Evolutionary conservation across 2,113 vertebrate species (phyloP).

Genomic region (Vulpes lagopus): DNA sequence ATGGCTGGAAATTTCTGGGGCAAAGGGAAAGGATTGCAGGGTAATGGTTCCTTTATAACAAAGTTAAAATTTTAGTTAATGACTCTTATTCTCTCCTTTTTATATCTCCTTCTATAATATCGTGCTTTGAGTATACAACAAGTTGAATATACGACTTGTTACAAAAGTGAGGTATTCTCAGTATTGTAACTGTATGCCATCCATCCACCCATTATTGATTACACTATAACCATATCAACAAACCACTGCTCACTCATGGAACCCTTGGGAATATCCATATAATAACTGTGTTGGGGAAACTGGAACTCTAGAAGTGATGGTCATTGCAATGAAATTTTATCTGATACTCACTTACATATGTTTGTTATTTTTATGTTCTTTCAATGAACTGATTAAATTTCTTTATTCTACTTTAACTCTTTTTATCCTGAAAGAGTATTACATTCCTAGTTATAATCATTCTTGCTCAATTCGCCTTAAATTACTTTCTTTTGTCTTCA

Average conservation of each 20-base stretch:
- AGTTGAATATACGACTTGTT: not conserved
- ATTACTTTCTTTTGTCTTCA: not conserved
- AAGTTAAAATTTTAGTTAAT: not conserved
- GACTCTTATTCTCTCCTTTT: not conserved
- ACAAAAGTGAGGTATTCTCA: not conserved
- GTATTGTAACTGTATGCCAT: not conserved
- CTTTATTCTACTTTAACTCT: not conserved
- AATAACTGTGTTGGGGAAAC: not conserved
- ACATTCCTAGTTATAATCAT: not conserved
- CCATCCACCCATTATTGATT: not conserved
- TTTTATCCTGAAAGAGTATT: not conserved
- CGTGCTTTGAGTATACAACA: not conserved
- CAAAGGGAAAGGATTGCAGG: not conserved
- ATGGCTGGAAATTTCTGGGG: not conserved
- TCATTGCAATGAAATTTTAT: not conserved
- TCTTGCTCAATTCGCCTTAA: conserved; percentile 15
- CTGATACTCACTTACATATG: not conserved
- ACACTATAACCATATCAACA: not conserved
- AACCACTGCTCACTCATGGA: not conserved
- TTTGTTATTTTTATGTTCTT: not conserved
- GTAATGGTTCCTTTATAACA: not conserved
- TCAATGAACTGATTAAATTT: conserved; percentile 4
- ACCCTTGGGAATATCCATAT: not conserved
- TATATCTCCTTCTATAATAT: not conserved
- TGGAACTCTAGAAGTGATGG: not conserved